A percentile compares a stretch with the other conserved stretches of the same genome.
These are phyloP conservation scores for Ischnus inquisitorius DNA, from an alignment of 2,888 invertebrate species.

Conservation along the genomic window DNA sequence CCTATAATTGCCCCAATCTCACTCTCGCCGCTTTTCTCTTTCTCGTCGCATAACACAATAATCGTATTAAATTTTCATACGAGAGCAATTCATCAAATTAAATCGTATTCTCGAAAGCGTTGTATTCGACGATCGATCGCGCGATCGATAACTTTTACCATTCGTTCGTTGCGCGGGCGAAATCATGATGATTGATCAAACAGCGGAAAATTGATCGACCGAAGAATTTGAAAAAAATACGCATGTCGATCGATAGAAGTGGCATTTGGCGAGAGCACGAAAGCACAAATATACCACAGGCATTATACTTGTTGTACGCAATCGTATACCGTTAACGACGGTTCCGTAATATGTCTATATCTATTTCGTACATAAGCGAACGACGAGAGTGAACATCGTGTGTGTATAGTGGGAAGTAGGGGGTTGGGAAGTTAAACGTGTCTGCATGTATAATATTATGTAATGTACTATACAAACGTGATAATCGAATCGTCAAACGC, in stretches of 20 bases:
- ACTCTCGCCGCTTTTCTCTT: neutral
- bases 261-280: neutral
- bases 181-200: neutral
- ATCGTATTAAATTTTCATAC: constrained; percentile 46
- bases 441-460: constrained; percentile 54
- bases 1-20: constrained; percentile 38
- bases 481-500: constrained; percentile 64
- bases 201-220: neutral
- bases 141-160: neutral
- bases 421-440: constrained; percentile 11
- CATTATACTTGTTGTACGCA: too few relatives aligned
- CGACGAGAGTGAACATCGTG: neutral
- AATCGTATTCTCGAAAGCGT: neutral
- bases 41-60: neutral
- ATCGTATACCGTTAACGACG: too few relatives aligned
- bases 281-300: too few relatives aligned
- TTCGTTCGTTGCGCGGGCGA: neutral
- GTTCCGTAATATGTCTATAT: neutral
- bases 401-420: constrained; percentile 20
- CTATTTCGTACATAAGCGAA: neutral
- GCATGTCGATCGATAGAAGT: neutral
- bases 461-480: constrained; percentile 53
- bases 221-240: constrained; percentile 5
- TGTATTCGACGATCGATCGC: constrained; percentile 35
- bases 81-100: constrained; percentile 34